Base-by-base conservation (phyloP, 2,888 invertebrate species). In the Pelosia muscerda region DNA sequence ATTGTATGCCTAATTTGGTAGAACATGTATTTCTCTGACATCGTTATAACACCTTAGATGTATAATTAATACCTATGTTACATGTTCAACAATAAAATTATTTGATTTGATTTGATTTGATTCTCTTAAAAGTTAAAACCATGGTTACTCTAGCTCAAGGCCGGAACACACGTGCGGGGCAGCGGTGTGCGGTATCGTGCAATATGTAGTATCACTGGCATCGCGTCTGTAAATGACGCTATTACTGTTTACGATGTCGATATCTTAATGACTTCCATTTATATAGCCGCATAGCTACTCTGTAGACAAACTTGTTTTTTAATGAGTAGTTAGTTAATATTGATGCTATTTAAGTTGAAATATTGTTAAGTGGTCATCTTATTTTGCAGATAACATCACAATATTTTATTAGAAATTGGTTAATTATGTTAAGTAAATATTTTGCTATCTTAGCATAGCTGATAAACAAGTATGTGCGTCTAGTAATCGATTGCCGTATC, bases 191-290 rank as follows among this genome's bases (percentile, higher is more conserved):
- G 22, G 57, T 69, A 63, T 63, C 63, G 15, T 23, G 31, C 63
- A 66, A 69, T 62, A 54, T 66, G 66, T 63, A 31, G n/a, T 31
- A 61, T 38, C 25, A 25, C 22, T 53, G 8, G 49, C 31, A 23
- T 38, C 19, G 22, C 23, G 25, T 61, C 49, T 58, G 49, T 72
- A 70, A 75, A 70, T 66, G 62, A 63, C 59, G 65, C 62, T 49
- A 62, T 73, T 62, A 61, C 74, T 63, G 65, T 72, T 71, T 68
- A 72, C 66, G 61, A 77, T 26, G 63, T 59, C 65, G 71, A 66
- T 72, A 68, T 63, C 68, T 55, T 61, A 68, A 74, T 63, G 28
- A 59, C 65, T 62, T 38, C 70, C 70, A 73, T 42, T 74, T 65
- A 54, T 57, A 65, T 62, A 54, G n/a, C 49, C 49, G 49, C 2